Evolutionary conservation across 2,888 invertebrate genomes (phyloP).

Genomic region (Nymphalis c-album): DNA sequence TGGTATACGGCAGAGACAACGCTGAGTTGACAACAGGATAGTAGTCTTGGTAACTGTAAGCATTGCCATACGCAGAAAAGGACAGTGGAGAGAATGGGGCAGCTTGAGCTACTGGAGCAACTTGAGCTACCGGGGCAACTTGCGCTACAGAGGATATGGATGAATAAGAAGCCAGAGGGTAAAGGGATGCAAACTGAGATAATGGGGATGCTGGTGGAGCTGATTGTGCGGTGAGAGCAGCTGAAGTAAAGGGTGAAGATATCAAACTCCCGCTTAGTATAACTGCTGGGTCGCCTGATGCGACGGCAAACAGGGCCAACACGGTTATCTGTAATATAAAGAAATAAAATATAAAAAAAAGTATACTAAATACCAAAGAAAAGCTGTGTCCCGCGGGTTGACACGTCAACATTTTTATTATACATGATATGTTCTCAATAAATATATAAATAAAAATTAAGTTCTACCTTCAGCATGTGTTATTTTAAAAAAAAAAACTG

Average conservation of each 20-base stretch:
- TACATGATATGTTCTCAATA: too few relatives aligned
- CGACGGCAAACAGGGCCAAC: constrained; percentile 48
- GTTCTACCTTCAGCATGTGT: too few relatives aligned
- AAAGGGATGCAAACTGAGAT: constrained; percentile 37
- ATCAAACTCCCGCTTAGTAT: constrained; percentile 44
- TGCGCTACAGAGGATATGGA: constrained; percentile 36
- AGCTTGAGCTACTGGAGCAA: constrained; percentile 39
- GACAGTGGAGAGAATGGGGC: constrained; percentile 40
- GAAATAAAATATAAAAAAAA: constrained; percentile 2
- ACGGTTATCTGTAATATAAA: constrained; percentile 49
- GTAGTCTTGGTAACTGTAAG: constrained; percentile 52
- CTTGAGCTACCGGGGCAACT: constrained; percentile 41
- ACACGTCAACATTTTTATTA: too few relatives aligned
- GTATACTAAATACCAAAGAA: too few relatives aligned
- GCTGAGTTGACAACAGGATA: constrained; percentile 45
- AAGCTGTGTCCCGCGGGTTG: too few relatives aligned
- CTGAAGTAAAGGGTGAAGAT: constrained; percentile 41
- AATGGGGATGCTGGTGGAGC: constrained; percentile 41
- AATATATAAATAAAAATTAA: too few relatives aligned
- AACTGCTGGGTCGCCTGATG: constrained; percentile 52
- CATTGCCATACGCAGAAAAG: constrained; percentile 51
- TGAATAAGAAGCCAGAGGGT: constrained; percentile 38
- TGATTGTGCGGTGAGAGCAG: constrained; percentile 42
- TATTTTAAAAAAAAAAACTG: too few relatives aligned
- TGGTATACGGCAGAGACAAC: constrained; percentile 44